These are phyloP conservation scores for Zaprionus taronus DNA, from an alignment of 1,140 invertebrate species.

Conservation along the genomic window DNA sequence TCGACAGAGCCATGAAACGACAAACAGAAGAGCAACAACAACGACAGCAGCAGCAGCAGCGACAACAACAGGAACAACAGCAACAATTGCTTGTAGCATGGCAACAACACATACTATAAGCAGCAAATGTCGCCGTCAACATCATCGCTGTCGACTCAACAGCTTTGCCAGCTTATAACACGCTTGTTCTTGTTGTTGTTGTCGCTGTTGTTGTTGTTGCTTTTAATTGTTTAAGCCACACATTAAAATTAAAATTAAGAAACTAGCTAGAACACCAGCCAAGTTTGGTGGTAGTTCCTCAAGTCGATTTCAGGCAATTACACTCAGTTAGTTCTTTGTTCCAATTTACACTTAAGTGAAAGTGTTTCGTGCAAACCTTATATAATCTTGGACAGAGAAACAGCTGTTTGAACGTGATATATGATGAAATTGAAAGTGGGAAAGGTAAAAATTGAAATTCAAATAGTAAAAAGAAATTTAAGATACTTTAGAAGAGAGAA, in stretches of 20 bases:
- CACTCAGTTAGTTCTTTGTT: background rate
- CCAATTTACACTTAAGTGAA: slow-evolving; percentile 19
- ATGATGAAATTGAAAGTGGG: background rate
- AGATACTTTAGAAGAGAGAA: no score
- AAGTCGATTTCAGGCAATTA: background rate
- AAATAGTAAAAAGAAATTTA: no score
- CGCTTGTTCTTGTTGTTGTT: slow-evolving; percentile 10
- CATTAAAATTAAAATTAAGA: slow-evolving; percentile 21
- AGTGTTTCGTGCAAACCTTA: background rate
- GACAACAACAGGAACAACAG: slow-evolving; percentile 13
- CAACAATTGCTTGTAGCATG: slow-evolving; percentile 30
- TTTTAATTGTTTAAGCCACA: slow-evolving; percentile 40
- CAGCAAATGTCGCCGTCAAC: slow-evolving; percentile 19
- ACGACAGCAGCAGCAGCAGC: slow-evolving; percentile 3
- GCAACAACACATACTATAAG: slow-evolving; percentile 27
- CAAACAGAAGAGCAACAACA: background rate
- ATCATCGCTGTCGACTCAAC: slow-evolving; percentile 4
- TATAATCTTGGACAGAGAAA: background rate
- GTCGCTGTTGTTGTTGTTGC: slow-evolving; percentile 13
- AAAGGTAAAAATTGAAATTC: background rate
- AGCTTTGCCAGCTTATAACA: slow-evolving; percentile 38
- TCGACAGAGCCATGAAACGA: slow-evolving; percentile 50
- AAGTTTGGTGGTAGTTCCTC: background rate
- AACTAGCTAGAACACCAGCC: slow-evolving; percentile 25
- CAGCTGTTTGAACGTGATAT: background rate